phyloP scores from a whole-genome alignment of 2,113 vertebrate species.

The Anarrhichthys ocellatus region DNA sequence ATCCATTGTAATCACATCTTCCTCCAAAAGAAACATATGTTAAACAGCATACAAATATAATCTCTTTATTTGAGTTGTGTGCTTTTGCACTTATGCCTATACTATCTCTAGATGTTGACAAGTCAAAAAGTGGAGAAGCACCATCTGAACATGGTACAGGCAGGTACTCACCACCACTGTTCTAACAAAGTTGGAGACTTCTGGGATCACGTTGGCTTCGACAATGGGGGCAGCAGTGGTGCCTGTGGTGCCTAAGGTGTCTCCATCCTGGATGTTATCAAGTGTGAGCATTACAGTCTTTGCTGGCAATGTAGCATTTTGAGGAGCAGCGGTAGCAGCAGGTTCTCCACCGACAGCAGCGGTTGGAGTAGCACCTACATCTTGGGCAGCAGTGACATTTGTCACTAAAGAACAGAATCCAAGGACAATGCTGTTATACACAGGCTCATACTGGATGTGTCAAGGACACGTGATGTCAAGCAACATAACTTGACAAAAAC shows the following conservation, averaged over 20 bases:
- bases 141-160: not conserved
- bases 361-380: rapidly evolving
- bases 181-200: rapidly evolving
- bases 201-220: rapidly evolving
- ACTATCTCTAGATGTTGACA: not conserved
- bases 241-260: not conserved
- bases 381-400: rapidly evolving
- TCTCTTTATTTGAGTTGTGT: not conserved
- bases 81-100: not conserved
- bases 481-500: not conserved
- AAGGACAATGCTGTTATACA: not conserved
- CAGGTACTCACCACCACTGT: slow-evolving; percentile 26
- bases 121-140: not conserved
- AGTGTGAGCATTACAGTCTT: rapidly evolving
- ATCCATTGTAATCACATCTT: not conserved
- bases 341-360: not conserved
- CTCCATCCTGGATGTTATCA: not conserved
- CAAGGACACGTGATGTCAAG: not conserved
- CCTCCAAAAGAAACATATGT: not conserved
- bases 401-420: not conserved
- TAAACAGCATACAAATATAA: not conserved
- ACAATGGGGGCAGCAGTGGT: rapidly evolving
- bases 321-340: not conserved
- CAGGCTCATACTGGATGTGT: not conserved
- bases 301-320: rapidly evolving